Evolutionary conservation across 2,888 invertebrate genomes (phyloP), one percentile per base, ranked within the genome.

Genomic region (Drosophila melanosoma): DNA sequence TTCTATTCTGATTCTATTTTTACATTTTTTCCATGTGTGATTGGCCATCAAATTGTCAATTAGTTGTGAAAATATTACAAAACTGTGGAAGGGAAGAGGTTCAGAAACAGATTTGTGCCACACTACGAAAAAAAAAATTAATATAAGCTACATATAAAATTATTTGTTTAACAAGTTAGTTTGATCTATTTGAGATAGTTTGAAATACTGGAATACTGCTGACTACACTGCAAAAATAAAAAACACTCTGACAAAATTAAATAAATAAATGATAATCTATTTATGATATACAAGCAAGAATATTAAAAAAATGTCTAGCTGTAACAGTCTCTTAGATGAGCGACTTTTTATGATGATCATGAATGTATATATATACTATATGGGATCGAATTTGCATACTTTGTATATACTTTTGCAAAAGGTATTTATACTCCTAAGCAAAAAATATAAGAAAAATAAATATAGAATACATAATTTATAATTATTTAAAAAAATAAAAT

Each of bases 11-110:
- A 29, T 48, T 45, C 52, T 45, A 60, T 69, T 48, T 20, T 8
- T 23, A 6, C 38, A 40, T 53, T 61, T 56, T 57, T 67, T 70
- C 56, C 38, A 42, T 58, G 29, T 75, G 52, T 72, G 69, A 71
- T 82, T 74, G 76, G 38, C 54, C 17, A 60, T 62, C 52, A 66
- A 75, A 68, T 66, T 79, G 87, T 68, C 91, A 91, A 91, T 91
- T 91, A 91, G 89, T 78, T 83, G 76, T 78, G 66, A 84, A 85
- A 91, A 91, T 80, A 90, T 73, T 83, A 73, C 63, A 58, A 68
- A 53, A 1, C 10, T 23, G 35, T 6, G 7, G 1, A 35, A 54
- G 11, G 36, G 11, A 10, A 3, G 5, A 6, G 1, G 10, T 33
- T 5, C n/a, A 15, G 33, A n/a, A 2, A n/a, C 1, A 38, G 54